Percentiles rank a stretch among this genome's conserved stretches.
phyloP scores from a whole-genome alignment of 1,140 invertebrate genomes.

The Cephus cinctus region DNA sequence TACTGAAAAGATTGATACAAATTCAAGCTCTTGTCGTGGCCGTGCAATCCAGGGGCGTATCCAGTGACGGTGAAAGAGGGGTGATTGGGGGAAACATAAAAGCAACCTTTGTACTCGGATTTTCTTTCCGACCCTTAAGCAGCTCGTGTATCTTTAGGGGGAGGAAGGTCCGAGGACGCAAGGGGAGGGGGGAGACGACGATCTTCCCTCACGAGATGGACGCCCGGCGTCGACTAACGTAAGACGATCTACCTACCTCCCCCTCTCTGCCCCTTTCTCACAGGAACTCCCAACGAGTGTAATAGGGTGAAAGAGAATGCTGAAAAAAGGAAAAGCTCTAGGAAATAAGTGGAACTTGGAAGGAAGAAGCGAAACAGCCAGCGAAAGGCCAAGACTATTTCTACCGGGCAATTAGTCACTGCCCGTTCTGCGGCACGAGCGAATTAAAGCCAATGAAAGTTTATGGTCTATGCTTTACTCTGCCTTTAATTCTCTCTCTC shows the following conservation, averaged over 20 bases:
- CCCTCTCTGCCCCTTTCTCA: too few species aligned
- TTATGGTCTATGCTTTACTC: constrained; percentile 22
- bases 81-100: too few species aligned
- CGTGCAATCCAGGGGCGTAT: constrained; percentile 25
- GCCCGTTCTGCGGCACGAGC: constrained; percentile 16
- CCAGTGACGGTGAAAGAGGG: constrained; percentile 8
- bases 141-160: constrained; percentile 23
- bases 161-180: too few species aligned
- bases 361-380: constrained; percentile 13
- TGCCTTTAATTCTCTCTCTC: too few species aligned
- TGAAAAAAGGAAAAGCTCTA: constrained; percentile 12
- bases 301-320: constrained; percentile 10
- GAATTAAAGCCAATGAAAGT: constrained; percentile 37
- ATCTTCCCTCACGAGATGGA: too few species aligned
- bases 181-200: too few species aligned
- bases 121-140: constrained; percentile 27
- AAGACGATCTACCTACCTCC: too few species aligned
- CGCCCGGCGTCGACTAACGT: too few species aligned
- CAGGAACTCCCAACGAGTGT: too few species aligned
- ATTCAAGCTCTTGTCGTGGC: constrained; percentile 27
- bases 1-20: constrained; percentile 31
- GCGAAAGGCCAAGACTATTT: constrained; percentile 18
- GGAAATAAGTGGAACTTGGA: too few species aligned
- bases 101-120: too few species aligned
- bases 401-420: constrained; percentile 28